Base-by-base conservation (phyloP, 1,140 invertebrate genomes). In the Macrocentrus cingulum region DNA sequence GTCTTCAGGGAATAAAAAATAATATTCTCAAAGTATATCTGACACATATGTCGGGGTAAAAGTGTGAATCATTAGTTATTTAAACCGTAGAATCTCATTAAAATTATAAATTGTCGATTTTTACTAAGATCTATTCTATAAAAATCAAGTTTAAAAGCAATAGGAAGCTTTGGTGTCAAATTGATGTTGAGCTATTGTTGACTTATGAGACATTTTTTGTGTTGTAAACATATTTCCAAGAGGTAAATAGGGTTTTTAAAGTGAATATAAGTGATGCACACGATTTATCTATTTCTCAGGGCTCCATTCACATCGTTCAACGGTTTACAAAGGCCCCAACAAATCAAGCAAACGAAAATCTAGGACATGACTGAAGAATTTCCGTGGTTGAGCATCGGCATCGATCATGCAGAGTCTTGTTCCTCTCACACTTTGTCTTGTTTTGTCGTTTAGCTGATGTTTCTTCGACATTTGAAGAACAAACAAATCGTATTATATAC, bases 331-430 rank as follows among this genome's bases (percentile, higher is more conserved):
- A n/a, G n/a, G n/a, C n/a, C n/a, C n/a, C n/a, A n/a, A n/a, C n/a
- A n/a, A n/a, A n/a, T n/a, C 46, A 25, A 29, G 23, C 48, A 15
- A 18, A 9, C 16, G 19, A 20, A n/a, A 11, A 45, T 19, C 16
- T 15, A 45, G 42, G 19, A 45, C 42, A 45, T n/a, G n/a, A n/a
- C 4, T 29, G 25, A 29, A 29, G 9, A 29, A 5, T 29, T 9
- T 29, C 9, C 25, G 4, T n/a, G n/a, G n/a, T 15, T 18, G 22
- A 36, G 44, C 22, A 54, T 54, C 36, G 11, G 37, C 51, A 54
- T 54, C 51, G 18, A 54, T 54, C 51, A 54, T 36, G 13, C 3
- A 32, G 16, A 37, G 29, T 51, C n/a, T n/a, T 51, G 48, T 51
- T 51, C 29, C 1, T 8, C 29, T 19, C 16, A 9, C 13, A 51